Base-by-base conservation (phyloP, 2,888 invertebrate species). In the Aporophyla nigra region DNA sequence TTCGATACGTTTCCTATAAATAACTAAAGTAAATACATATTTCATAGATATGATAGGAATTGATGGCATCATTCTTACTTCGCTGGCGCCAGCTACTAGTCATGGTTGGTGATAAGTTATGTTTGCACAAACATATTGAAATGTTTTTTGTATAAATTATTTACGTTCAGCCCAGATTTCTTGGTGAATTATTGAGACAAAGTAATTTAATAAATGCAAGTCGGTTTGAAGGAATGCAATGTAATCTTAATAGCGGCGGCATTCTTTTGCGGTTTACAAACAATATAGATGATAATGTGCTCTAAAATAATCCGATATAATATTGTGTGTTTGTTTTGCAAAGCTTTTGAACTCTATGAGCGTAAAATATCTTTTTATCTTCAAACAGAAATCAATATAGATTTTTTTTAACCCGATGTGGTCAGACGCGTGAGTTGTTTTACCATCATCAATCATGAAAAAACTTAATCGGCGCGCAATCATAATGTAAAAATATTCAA, bases 41-140 rank as follows among this genome's bases (percentile, higher is more conserved):
- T 73, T 84, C 70, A 85, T 79, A 70, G 78, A 88, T 86, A 85
- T 78, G 81, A 80, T 86, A 83, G 74, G 77, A 83, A 85, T 72
- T 76, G 84, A 85, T 80, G 85, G 84, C 73, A 86, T 78, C 77
- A 77, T 70, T 86, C 66, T 72, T 72, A 67, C 56, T 76, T 71
- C 54, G 74, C 69, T 82, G 88, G 88, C 87, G 87, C 87, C 88
- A 79, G 71, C 70, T 19, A 77, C 78, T 70, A 74, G 73, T 80
- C 68, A 75, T 84, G 69, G 61, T 61, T 78, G 76, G 76, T 81
- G 84, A 86, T 88, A 87, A 86, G 73, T 86, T 76, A 84, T 88
- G 77, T 88, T 84, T 78, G 78, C 46, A 76, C 67, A 84, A 82
- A 88, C 82, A 85, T 67, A 79, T 73, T 85, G 75, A 84, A 87